Percentiles rank a stretch among this genome's conserved stretches.
Conservation (phyloP, 1,140 invertebrate species). For the Heliconius melpomene region DNA sequence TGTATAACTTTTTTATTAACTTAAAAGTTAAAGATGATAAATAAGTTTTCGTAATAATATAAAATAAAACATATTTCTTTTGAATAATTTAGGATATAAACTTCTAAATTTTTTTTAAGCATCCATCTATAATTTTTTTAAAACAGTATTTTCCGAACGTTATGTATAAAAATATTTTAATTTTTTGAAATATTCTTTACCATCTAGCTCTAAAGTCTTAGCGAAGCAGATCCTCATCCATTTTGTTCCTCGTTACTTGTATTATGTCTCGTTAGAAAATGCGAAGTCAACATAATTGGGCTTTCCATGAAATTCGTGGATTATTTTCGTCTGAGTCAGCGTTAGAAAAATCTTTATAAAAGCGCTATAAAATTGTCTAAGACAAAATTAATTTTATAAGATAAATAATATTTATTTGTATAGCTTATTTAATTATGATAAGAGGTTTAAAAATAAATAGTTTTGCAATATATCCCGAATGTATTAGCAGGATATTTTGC, state of each 20-base stretch:
- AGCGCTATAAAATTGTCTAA: constrained; percentile 1
- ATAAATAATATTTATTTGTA: no score
- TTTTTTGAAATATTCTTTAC: constrained; percentile 4
- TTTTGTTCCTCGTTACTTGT: constrained; percentile 31
- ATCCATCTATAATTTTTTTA: no score
- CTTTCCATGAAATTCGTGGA: constrained; percentile 36
- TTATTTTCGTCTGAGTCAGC: constrained; percentile 41
- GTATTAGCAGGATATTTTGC: no score
- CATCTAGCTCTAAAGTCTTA: not conserved
- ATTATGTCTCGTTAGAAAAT: constrained; percentile 40
- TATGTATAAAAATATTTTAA: not conserved
- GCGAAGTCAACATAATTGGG: constrained; percentile 42
- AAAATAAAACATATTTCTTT: no score
- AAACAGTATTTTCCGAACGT: not conserved
- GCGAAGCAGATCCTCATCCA: constrained; percentile 16
- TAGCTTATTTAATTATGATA: not conserved
- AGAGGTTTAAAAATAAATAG: no score
- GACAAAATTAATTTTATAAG: not conserved
- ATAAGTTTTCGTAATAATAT: no score
- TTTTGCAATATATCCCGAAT: no score
- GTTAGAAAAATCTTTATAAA: constrained; percentile 9
- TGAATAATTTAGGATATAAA: no score
- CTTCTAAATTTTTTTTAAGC: no score
- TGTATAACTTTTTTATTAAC: no score
- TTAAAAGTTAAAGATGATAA: no score